phyloP scores from a whole-genome alignment of 2,113 vertebrate genomes.

The Xerus inauris region DNA sequence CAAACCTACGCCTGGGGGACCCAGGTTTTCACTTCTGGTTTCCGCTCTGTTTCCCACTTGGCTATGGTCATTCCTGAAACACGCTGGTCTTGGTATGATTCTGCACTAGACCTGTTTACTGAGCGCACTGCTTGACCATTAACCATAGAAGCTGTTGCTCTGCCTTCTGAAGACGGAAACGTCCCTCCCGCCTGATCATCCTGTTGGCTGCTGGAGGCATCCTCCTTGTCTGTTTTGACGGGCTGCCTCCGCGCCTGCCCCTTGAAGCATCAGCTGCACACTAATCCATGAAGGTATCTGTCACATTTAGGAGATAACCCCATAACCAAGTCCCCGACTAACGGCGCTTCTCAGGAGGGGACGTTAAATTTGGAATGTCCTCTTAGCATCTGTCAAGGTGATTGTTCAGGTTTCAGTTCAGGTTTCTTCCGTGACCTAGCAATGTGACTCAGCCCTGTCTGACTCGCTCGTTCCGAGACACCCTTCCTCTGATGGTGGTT shows the following conservation, averaged over 20 bases:
- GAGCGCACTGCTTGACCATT: neutral
- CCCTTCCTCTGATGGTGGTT: fast-evolving
- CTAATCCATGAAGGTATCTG: fast-evolving
- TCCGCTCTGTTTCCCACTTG: neutral
- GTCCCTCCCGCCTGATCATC: neutral
- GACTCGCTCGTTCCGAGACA: too few species aligned
- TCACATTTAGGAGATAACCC: neutral
- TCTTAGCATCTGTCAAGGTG: neutral
- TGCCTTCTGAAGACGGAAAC: neutral
- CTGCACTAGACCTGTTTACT: neutral
- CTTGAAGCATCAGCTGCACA: neutral
- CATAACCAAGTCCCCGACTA: too few species aligned
- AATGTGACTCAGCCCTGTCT: fast-evolving
- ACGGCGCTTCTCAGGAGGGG: fast-evolving
- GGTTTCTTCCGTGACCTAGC: neutral
- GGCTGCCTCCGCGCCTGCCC: neutral
- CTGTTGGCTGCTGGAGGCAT: neutral
- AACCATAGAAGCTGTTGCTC: neutral
- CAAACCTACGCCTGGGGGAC: too few species aligned
- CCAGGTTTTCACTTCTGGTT: neutral
- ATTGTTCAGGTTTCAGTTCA: too few species aligned
- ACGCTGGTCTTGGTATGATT: fast-evolving
- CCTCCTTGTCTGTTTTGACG: neutral
- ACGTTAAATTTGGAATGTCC: neutral
- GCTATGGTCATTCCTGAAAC: too few species aligned